These are phyloP conservation scores for Leptinotarsa texana DNA, from an alignment of 1,140 invertebrate genomes.

Conservation along the genomic window DNA sequence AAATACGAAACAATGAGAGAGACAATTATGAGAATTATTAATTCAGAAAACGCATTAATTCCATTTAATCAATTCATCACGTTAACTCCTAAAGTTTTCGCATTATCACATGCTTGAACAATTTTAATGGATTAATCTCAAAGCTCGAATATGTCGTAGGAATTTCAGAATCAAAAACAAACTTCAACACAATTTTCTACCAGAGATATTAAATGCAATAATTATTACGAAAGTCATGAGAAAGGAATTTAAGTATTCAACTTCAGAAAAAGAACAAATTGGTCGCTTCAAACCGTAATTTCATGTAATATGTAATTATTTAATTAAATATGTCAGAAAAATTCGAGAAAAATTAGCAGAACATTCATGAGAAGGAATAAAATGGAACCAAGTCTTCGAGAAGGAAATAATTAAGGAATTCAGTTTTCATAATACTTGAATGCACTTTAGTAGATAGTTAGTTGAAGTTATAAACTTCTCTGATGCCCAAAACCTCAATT, in stretches of 20 bases:
- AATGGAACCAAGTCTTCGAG: too few species aligned
- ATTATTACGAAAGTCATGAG: background rate
- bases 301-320: constrained; percentile 4
- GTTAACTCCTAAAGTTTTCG: background rate
- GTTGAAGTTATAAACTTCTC: too few species aligned
- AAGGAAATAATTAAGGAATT: too few species aligned
- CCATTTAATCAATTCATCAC: background rate
- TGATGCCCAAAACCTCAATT: too few species aligned
- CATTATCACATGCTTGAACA: background rate
- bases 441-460: too few species aligned
- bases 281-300: background rate
- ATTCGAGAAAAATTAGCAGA: background rate
- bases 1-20: background rate
- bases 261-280: background rate
- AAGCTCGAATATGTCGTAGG: background rate
- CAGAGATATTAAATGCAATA: background rate
- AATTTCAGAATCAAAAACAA: background rate
- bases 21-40: background rate
- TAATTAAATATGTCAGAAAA: background rate
- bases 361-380: too few species aligned
- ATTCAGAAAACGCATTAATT: background rate
- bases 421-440: too few species aligned
- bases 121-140: constrained; percentile 1
- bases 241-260: background rate
- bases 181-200: background rate